Conservation (phyloP, 2,113 vertebrate species). For the human (Homo sapiens) region DNA sequence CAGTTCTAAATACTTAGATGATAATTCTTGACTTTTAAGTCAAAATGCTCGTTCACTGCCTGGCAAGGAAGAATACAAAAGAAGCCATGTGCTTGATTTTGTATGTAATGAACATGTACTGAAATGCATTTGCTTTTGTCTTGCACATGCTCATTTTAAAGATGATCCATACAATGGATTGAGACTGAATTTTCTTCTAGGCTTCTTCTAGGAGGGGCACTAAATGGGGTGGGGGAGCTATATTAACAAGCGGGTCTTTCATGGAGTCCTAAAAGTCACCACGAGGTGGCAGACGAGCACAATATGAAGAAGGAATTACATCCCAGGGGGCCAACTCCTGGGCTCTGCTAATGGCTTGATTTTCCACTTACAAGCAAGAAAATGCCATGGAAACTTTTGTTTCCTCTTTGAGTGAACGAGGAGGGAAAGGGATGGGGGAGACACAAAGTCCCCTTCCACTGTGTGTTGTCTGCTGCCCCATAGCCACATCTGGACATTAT, state of each 20-base stretch:
- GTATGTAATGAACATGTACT: neutral
- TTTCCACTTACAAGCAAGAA: constrained; percentile 56
- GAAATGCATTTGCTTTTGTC: constrained; percentile 12
- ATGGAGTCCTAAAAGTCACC: constrained; percentile 69
- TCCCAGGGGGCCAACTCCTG: constrained; percentile 2
- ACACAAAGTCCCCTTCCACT: neutral
- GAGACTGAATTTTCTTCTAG: constrained; percentile 36
- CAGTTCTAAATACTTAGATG: neutral
- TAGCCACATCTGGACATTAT: constrained; percentile 52
- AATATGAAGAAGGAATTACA: constrained; percentile 63
- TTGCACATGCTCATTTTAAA: constrained; percentile 41
- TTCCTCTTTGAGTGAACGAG: constrained; percentile 50
- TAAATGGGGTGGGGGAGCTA: neutral
- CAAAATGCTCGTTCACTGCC: constrained; percentile 8
- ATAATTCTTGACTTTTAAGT: neutral
- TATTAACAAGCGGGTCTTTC: neutral
- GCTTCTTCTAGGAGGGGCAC: neutral
- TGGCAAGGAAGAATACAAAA: neutral
- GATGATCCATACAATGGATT: neutral
- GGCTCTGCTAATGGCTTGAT: constrained; percentile 54
- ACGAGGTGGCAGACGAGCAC: constrained; percentile 85
- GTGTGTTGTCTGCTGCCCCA: neutral
- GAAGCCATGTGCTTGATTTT: neutral
- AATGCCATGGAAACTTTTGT: constrained; percentile 75
- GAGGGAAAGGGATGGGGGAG: constrained; percentile 20